Base-by-base conservation (phyloP, 2,888 invertebrate genomes). In the Entomobrya proxima region DNA sequence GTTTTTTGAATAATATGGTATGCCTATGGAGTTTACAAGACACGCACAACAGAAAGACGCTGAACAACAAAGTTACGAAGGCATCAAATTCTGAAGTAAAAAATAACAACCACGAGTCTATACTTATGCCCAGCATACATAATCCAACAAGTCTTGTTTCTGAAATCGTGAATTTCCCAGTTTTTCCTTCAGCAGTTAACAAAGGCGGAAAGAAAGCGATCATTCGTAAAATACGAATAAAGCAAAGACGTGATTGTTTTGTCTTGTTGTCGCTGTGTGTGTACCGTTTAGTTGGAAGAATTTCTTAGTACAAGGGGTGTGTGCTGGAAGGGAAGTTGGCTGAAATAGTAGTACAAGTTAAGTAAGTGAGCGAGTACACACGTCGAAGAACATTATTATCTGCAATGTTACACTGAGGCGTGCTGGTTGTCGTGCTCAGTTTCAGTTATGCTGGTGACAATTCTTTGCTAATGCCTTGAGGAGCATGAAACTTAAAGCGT, bases 1-100 rank as follows among this genome's bases (percentile, higher is more conserved):
- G 75, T 50, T 75, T 52, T 55, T 24, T n/a, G n/a, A n/a, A n/a
- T n/a, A n/a, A 21, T 6, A 3, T 64, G 32, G n/a, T 64, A 4
- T 50, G 30, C n/a, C 27, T n/a, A 47, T n/a, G 50, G 27, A 47
- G 32, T 27, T 27, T 27, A 74, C 27, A 30, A 35, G 50, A 50
- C 74, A 50, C 50, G 74, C 52, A 74, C 50, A 50, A 18, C 50
- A 74, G n/a, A 18, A n/a, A n/a, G n/a, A n/a, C n/a, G n/a, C n/a
- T n/a, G n/a, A n/a, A n/a, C n/a, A n/a, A n/a, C n/a, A n/a, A n/a
- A n/a, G n/a, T n/a, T n/a, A n/a, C n/a, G n/a, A n/a, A n/a, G n/a
- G n/a, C n/a, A n/a, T n/a, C n/a, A n/a, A n/a, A n/a, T n/a, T n/a
- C n/a, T n/a, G n/a, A n/a, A n/a, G n/a, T n/a, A n/a, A n/a, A n/a